Percentiles rank a stretch among this genome's conserved stretches.
Evolutionary conservation across 35 echinoderm and acorn worm species (phyloP).

Genomic region (Apostichopus californicus): DNA sequence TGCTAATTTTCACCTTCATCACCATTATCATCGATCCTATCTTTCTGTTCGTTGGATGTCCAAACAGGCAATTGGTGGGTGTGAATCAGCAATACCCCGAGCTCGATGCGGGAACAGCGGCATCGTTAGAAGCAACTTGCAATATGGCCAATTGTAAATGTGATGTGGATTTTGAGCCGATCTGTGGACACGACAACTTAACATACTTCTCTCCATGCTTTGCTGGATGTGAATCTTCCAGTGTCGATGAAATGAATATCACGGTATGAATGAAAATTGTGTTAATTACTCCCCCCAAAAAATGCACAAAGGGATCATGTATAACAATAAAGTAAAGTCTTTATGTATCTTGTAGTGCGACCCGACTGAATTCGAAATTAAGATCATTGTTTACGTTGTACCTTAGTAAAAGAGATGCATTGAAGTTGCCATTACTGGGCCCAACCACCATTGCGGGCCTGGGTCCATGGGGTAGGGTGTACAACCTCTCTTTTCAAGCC

Average conservation of each 20-base stretch:
- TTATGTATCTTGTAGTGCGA: no score
- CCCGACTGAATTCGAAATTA: no score
- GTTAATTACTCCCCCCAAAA: no score
- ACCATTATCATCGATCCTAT: constrained; percentile 12
- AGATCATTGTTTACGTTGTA: no score
- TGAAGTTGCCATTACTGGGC: no score
- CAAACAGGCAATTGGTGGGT: neutral
- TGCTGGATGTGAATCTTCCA: constrained; percentile 48
- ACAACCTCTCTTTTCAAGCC: no score
- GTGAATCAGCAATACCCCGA: neutral
- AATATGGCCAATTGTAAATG: constrained; percentile 33
- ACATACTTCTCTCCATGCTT: constrained; percentile 61
- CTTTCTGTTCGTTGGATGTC: constrained; percentile 5
- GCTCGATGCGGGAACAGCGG: no score
- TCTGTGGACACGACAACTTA: constrained; percentile 23
- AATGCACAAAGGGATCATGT: no score
- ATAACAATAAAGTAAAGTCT: no score
- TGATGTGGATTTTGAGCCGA: constrained; percentile 44
- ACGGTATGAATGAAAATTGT: neutral
- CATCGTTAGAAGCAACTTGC: neutral
- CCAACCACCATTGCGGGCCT: no score
- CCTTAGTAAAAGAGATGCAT: neutral
- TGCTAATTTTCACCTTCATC: constrained; percentile 4
- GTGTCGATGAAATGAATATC: neutral
- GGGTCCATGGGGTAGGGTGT: no score